Percentiles rank a stretch among this genome's conserved stretches.
Evolutionary conservation across 2,113 vertebrate species (phyloP).

Genomic region (Brevimyrus niger): DNA sequence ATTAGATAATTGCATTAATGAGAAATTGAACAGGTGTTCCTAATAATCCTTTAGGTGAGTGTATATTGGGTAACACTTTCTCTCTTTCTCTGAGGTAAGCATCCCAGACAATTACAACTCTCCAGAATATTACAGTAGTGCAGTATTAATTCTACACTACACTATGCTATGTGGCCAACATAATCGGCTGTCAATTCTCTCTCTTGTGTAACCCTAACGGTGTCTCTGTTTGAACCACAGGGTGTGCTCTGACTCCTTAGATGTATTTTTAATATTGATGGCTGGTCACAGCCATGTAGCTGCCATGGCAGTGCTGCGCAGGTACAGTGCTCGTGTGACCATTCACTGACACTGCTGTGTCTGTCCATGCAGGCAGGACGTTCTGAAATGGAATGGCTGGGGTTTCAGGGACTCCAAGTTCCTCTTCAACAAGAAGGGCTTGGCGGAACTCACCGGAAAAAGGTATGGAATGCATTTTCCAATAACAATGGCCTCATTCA

Average conservation of each 20-base stretch:
- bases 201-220: background rate
- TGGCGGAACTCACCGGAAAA: conserved; percentile 91
- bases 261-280: background rate
- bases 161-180: too few species aligned
- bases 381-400: conserved; percentile 98
- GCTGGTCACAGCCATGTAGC: background rate
- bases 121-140: too few species aligned
- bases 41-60: too few species aligned
- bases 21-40: too few species aligned
- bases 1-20: too few species aligned
- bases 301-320: background rate
- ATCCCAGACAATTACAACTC: too few species aligned
- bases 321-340: background rate
- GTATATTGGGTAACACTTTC: too few species aligned
- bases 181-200: too few species aligned
- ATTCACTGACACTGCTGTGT: background rate
- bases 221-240: background rate
- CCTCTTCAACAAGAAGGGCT: conserved; percentile 90
- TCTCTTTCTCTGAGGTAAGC: too few species aligned
- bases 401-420: conserved; percentile 94
- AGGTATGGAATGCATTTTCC: conserved; percentile 54
- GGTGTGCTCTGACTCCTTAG: background rate
- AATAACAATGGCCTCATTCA: too few species aligned
- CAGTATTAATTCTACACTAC: too few species aligned
- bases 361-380: conserved; percentile 73